Evolutionary conservation across 2,888 invertebrate species (phyloP).

Genomic region (Trachelus tabidus): DNA sequence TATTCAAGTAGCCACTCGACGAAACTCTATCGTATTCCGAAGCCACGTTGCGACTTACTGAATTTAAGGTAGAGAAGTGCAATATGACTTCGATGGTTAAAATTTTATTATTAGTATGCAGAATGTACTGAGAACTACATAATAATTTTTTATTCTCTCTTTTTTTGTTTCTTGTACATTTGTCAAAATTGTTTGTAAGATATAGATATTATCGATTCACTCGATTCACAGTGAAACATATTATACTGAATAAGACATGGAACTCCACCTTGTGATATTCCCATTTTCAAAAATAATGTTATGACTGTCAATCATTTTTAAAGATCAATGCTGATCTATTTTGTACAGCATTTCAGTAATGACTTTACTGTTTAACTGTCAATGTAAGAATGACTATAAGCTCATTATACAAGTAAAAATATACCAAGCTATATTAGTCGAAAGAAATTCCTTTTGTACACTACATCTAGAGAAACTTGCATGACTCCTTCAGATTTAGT

Average conservation of each 20-base stretch:
- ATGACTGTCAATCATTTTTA: too few species aligned
- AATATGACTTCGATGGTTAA: neutral
- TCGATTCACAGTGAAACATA: slow-evolving; percentile 11
- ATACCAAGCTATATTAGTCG: neutral
- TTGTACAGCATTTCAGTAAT: neutral
- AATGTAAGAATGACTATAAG: neutral
- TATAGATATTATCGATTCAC: neutral
- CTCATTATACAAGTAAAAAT: neutral
- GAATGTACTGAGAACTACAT: neutral
- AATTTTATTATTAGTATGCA: neutral
- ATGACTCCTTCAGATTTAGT: neutral
- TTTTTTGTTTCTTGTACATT: slow-evolving; percentile 27
- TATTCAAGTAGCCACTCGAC: slow-evolving; percentile 51
- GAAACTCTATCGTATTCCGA: slow-evolving; percentile 31
- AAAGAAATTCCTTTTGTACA: neutral
- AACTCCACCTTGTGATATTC: neutral
- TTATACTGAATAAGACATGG: neutral
- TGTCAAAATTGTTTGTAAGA: slow-evolving; percentile 23
- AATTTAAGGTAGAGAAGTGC: neutral
- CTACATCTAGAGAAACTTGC: neutral
- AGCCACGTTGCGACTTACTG: neutral
- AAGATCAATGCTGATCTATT: too few species aligned
- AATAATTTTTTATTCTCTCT: slow-evolving; percentile 12
- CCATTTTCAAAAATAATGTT: neutral
- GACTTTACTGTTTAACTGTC: neutral